These are phyloP conservation scores for Anarhynchus alexandrinus DNA, from an alignment of 2,113 vertebrate species.

Conservation along the genomic window DNA sequence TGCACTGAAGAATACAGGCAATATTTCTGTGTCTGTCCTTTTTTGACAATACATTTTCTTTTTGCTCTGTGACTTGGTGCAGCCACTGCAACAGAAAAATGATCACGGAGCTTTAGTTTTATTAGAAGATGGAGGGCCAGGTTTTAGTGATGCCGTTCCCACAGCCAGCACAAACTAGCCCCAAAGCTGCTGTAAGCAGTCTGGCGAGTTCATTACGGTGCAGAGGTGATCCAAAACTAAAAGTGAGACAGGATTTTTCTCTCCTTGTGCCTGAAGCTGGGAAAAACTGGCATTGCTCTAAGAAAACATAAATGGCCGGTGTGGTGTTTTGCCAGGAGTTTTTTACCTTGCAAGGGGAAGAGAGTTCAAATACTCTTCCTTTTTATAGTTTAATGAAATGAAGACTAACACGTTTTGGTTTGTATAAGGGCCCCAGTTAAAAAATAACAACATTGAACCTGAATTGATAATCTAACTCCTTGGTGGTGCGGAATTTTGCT, in stretches of 20 bases:
- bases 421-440: neutral
- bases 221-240: conserved; percentile 4
- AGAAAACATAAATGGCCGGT: neutral
- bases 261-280: neutral
- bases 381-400: neutral
- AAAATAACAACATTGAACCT: neutral
- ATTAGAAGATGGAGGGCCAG: neutral
- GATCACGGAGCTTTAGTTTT: neutral
- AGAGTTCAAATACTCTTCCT: neutral
- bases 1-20: neutral
- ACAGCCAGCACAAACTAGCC: neutral
- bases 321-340: neutral
- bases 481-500: neutral
- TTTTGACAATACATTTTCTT: neutral
- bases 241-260: neutral
- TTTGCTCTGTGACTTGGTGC: neutral
- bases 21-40: neutral
- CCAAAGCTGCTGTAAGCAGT: conserved; percentile 11
- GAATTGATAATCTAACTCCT: neutral
- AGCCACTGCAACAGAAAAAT: neutral
- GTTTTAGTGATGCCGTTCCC: neutral
- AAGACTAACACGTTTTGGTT: neutral
- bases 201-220: neutral
- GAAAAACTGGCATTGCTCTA: neutral
- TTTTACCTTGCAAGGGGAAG: neutral